Evolutionary conservation across 2,113 vertebrate genomes (phyloP).

Genomic region (Mustelus asterias): DNA sequence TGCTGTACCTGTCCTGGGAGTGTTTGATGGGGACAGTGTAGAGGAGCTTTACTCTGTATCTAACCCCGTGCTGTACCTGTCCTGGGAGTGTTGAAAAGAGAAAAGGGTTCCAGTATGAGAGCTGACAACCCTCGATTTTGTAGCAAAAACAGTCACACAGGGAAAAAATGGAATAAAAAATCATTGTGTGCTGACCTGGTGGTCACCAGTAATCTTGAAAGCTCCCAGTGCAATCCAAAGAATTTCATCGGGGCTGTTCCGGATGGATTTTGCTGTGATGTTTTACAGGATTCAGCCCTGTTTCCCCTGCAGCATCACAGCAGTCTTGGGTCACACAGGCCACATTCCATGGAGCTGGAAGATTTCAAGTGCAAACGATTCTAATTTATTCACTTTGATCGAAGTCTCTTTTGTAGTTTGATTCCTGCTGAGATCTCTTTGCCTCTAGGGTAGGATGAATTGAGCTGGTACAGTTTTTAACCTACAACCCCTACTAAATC

Average conservation of each 20-base stretch:
- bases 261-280: background rate
- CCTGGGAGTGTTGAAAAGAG: background rate
- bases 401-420: constrained; percentile 17
- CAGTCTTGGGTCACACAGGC: background rate
- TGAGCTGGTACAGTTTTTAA: background rate
- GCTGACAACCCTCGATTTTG: background rate
- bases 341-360: background rate
- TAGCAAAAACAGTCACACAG: background rate
- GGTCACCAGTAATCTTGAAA: background rate
- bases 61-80: background rate
- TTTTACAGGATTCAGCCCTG: background rate
- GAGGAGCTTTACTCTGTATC: background rate
- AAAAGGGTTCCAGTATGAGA: background rate
- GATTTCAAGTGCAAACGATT: background rate
- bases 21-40: background rate
- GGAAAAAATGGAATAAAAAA: background rate
- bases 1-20: background rate
- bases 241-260: background rate
- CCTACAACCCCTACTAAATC: background rate
- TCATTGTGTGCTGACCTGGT: background rate
- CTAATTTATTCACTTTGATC: constrained; percentile 18
- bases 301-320: background rate
- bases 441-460: background rate
- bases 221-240: background rate
- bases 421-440: background rate